Evolutionary conservation across 2,888 invertebrate species (phyloP).

Genomic region (Apamea anceps): DNA sequence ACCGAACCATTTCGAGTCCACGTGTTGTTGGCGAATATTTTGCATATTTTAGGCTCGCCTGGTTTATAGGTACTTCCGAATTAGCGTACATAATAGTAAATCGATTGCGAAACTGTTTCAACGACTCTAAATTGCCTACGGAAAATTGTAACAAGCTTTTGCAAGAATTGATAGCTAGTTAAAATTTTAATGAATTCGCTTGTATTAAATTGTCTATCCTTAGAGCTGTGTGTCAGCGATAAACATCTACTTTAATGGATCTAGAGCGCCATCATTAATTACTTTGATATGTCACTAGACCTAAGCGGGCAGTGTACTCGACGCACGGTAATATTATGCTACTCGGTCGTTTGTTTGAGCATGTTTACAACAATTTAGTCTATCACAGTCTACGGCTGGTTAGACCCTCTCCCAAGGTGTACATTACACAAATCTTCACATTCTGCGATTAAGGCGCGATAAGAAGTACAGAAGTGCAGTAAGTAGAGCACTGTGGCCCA

Average conservation of each 20-base stretch:
- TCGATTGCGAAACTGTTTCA: slow-evolving; percentile 55
- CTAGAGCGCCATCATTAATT: slow-evolving; percentile 41
- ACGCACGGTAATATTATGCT: slow-evolving; percentile 16
- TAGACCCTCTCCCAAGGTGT: too few species aligned
- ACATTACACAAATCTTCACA: too few species aligned
- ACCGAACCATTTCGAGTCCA: slow-evolving; percentile 49
- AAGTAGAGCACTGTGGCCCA: too few species aligned
- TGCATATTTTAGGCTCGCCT: slow-evolving; percentile 60
- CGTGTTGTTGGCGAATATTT: slow-evolving; percentile 59
- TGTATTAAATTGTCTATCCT: slow-evolving; percentile 40
- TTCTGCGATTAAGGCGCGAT: neutral
- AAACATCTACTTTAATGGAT: slow-evolving; percentile 38
- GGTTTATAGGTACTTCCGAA: slow-evolving; percentile 60
- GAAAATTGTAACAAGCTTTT: slow-evolving; percentile 44
- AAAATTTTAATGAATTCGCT: slow-evolving; percentile 34
- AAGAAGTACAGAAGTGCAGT: neutral
- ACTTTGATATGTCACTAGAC: slow-evolving; percentile 38
- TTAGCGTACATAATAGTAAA: slow-evolving; percentile 53
- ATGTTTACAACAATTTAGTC: neutral
- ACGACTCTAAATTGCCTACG: slow-evolving; percentile 35
- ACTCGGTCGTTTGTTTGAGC: neutral
- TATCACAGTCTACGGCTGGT: neutral
- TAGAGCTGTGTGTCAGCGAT: slow-evolving; percentile 18
- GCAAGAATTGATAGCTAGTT: slow-evolving; percentile 37
- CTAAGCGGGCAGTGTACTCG: neutral